Conservation (phyloP, 1,140 invertebrate species). For the Papilio aristodemus region DNA sequence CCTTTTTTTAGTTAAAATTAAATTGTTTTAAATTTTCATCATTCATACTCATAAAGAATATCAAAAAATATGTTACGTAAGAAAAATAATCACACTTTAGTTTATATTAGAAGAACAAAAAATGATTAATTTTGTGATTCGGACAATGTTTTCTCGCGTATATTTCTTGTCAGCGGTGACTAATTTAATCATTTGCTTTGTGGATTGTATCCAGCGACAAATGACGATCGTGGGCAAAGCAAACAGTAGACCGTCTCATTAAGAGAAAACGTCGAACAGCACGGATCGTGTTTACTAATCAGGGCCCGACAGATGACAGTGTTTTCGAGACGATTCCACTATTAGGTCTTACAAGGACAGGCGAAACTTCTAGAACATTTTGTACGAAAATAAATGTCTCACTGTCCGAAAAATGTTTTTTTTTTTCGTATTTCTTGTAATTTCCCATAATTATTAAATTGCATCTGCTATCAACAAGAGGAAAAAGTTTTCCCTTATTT, state of each 20-base stretch:
- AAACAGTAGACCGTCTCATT: conserved; percentile 1
- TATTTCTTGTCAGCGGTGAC: background rate
- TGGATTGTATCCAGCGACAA: background rate
- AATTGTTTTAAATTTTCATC: too few species aligned
- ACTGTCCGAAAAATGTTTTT: too few species aligned
- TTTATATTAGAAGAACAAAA: too few species aligned
- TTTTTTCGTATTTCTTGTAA: too few species aligned
- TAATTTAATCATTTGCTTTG: background rate
- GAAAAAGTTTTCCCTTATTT: too few species aligned
- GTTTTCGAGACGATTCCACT: background rate
- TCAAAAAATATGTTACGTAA: too few species aligned
- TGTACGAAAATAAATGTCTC: background rate
- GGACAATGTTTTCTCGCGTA: background rate
- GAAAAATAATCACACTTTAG: too few species aligned
- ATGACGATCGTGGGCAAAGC: conserved; percentile 8
- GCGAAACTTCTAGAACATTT: background rate
- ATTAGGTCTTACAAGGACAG: background rate
- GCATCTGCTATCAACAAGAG: too few species aligned
- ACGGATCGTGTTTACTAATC: conserved; percentile 3
- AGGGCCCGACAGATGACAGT: background rate
- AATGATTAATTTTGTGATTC: too few species aligned
- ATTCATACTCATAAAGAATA: too few species aligned
- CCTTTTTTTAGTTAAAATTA: too few species aligned
- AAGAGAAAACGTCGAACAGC: background rate
- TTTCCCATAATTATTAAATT: too few species aligned